Conservation (phyloP, 2,888 invertebrate genomes). For the Phanerotoma sp. region DNA sequence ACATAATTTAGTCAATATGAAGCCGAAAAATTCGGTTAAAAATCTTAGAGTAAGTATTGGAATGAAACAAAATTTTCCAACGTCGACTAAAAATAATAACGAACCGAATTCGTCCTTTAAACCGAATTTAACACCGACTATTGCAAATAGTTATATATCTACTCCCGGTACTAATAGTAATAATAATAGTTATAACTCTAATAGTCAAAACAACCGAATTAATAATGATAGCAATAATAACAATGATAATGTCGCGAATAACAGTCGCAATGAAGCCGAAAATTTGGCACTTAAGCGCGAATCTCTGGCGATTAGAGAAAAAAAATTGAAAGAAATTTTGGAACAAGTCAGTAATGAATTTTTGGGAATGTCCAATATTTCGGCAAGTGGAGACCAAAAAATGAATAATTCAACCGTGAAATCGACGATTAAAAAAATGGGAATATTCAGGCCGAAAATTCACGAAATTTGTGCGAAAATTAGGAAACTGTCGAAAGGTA, state of each 20-base stretch:
- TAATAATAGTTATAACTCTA: slow-evolving; percentile 7
- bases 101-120: slow-evolving; percentile 46
- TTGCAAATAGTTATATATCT: slow-evolving; percentile 39
- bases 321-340: slow-evolving; percentile 26
- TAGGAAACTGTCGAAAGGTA: slow-evolving; percentile 53
- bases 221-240: background rate
- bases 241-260: background rate
- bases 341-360: slow-evolving; percentile 36
- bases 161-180: slow-evolving; percentile 24
- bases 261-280: background rate
- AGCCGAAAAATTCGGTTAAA: slow-evolving; percentile 34
- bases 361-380: slow-evolving; percentile 50
- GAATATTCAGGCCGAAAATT: slow-evolving; percentile 49
- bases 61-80: slow-evolving; percentile 17
- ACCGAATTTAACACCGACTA: slow-evolving; percentile 42
- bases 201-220: background rate
- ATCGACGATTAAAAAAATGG: slow-evolving; percentile 52
- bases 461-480: slow-evolving; percentile 55
- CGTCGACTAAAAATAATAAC: slow-evolving; percentile 35
- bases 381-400: slow-evolving; percentile 51
- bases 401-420: slow-evolving; percentile 49
- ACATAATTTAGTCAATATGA: slow-evolving; percentile 40
- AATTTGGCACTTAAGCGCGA: slow-evolving; percentile 5
- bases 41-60: slow-evolving; percentile 16
- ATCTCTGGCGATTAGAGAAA: slow-evolving; percentile 10